Evolutionary conservation across 2,113 vertebrate genomes (phyloP).

Genomic region (Corythornis madagascariensis): DNA sequence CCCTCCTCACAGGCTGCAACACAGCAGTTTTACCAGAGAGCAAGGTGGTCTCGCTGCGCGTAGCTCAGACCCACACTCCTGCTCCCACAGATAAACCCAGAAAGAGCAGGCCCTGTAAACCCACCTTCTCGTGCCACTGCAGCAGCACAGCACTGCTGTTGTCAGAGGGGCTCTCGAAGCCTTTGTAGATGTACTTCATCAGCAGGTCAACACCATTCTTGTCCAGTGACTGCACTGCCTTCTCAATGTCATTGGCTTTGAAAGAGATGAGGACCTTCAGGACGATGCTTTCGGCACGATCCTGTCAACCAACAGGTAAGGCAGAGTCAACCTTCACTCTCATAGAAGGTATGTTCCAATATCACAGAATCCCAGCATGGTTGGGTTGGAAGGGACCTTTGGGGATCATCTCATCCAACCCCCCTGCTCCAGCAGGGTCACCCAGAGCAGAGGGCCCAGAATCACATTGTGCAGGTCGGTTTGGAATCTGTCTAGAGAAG

Average conservation of each 20-base stretch:
- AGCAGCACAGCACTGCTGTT: constrained; percentile 95
- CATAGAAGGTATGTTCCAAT: not conserved
- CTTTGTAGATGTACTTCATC: constrained; percentile 99
- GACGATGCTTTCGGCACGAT: constrained; percentile 93
- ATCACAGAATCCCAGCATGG: not conserved
- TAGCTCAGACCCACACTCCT: not conserved
- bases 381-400: not conserved
- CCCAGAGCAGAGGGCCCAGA: not conserved
- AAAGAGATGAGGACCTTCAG: constrained; percentile 96
- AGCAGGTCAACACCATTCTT: constrained; percentile 93
- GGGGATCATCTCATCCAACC: not conserved
- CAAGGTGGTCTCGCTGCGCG: rapidly evolving
- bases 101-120: not conserved
- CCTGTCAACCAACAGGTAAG: constrained; percentile 74
- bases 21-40: not conserved
- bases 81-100: not conserved
- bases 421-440: not conserved
- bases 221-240: constrained; percentile 93
- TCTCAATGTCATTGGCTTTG: constrained; percentile 96
- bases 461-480: not conserved
- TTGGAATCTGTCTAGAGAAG: not conserved
- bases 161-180: constrained; percentile 95
- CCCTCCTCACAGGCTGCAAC: not conserved
- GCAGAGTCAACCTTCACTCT: not conserved
- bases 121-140: constrained; percentile 98